Evolutionary conservation across 2,888 invertebrate species (phyloP).

Genomic region (Apamea anceps): DNA sequence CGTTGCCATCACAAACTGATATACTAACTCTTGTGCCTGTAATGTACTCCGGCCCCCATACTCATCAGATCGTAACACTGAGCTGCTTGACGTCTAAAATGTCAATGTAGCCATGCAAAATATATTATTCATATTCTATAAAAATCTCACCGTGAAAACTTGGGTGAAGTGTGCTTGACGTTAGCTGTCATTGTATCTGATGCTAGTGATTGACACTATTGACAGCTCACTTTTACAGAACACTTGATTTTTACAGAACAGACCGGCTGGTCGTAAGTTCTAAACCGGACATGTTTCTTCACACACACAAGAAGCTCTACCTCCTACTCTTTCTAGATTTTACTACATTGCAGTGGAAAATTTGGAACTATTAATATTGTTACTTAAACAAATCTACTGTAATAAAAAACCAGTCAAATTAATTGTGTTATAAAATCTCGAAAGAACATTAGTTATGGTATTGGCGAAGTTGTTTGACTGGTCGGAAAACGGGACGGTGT

Average conservation of each 20-base stretch:
- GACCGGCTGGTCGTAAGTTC: not conserved
- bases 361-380: not conserved
- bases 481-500: not conserved
- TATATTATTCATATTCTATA: too few species aligned
- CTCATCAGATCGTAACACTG: not conserved
- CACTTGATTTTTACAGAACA: too few species aligned
- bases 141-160: too few species aligned
- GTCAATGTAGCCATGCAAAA: too few species aligned
- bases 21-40: not conserved
- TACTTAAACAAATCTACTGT: not conserved
- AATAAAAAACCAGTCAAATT: slow-evolving; percentile 14
- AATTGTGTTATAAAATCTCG: slow-evolving; percentile 13
- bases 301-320: not conserved
- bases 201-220: too few species aligned
- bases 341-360: slow-evolving; percentile 8
- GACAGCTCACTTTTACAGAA: too few species aligned
- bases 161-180: too few species aligned
- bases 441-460: not conserved
- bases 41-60: not conserved
- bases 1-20: not conserved
- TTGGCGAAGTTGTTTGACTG: slow-evolving; percentile 17
- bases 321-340: not conserved
- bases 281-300: not conserved
- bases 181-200: too few species aligned
- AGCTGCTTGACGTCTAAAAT: too few species aligned